Percentiles rank a stretch among this genome's conserved stretches.
Evolutionary conservation across 2,113 vertebrate genomes (phyloP).

Genomic region (Oostethus manadensis): DNA sequence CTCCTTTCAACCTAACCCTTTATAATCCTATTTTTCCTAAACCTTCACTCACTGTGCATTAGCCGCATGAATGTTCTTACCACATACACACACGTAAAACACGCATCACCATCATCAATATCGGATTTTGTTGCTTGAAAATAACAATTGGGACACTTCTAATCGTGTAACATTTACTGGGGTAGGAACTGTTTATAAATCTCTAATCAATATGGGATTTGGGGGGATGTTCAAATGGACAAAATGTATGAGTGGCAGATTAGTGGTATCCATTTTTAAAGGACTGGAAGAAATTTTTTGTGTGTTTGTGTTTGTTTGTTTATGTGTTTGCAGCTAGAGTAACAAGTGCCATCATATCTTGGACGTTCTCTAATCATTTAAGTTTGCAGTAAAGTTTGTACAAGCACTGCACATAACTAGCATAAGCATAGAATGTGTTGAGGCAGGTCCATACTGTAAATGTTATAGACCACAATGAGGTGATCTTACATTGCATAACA

Average conservation of each 20-base stretch:
- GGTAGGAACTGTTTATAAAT: conserved; percentile 42
- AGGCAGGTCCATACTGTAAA: neutral
- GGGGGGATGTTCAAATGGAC: too few relatives aligned
- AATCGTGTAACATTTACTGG: conserved; percentile 61
- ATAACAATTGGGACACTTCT: conserved; percentile 53
- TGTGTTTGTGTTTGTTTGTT: too few relatives aligned
- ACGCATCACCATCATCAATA: conserved; percentile 58
- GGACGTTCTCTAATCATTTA: neutral
- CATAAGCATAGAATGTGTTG: neutral
- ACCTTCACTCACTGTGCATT: conserved; percentile 34
- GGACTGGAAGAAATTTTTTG: too few relatives aligned
- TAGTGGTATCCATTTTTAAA: too few relatives aligned
- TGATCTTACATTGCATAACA: neutral
- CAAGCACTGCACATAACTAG: neutral
- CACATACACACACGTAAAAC: conserved; percentile 47
- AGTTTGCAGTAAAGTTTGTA: neutral
- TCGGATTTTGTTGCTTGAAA: conserved; percentile 51
- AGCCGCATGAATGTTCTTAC: conserved; percentile 45
- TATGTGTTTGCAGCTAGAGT: too few relatives aligned
- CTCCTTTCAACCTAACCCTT: conserved; percentile 40
- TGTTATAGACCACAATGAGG: neutral
- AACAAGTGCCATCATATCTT: too few relatives aligned
- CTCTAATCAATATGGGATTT: conserved; percentile 9
- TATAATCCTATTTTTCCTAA: conserved; percentile 51
- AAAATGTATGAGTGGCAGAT: too few relatives aligned